Percentiles rank a stretch among this genome's conserved stretches.
Conservation (phyloP, 1,140 invertebrate genomes). For the Chrysoperla carnea region DNA sequence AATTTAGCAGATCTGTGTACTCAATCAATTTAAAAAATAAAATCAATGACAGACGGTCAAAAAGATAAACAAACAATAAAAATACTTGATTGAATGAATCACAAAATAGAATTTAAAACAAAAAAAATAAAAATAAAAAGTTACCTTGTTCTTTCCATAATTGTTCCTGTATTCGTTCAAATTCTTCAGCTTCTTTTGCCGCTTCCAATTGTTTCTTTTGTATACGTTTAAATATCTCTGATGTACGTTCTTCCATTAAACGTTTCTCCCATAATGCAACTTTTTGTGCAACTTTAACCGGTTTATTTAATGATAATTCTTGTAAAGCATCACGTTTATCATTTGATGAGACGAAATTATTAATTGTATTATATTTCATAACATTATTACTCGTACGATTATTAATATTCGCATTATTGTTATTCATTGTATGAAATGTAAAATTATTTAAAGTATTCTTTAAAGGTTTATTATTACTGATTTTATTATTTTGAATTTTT, state of each 20-base stretch:
- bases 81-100: too few relatives aligned
- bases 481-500: constrained; percentile 16
- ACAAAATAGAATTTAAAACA: too few relatives aligned
- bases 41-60: too few relatives aligned
- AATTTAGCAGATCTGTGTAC: too few relatives aligned
- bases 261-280: constrained; percentile 41
- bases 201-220: constrained; percentile 30
- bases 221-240: constrained; percentile 35
- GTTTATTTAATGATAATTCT: constrained; percentile 23
- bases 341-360: constrained; percentile 20
- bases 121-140: too few relatives aligned
- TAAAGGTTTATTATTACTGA: constrained; percentile 7
- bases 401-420: constrained; percentile 8
- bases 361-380: constrained; percentile 9
- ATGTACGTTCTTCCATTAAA: constrained; percentile 36
- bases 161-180: constrained; percentile 30
- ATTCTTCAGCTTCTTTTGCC: constrained; percentile 33
- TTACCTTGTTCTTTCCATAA: constrained; percentile 43
- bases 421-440: constrained; percentile 11
- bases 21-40: too few relatives aligned
- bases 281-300: constrained; percentile 29
- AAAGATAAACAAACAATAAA: too few relatives aligned
- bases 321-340: constrained; percentile 33
- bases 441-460: constrained; percentile 20
- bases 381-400: constrained; percentile 14